phyloP scores from a whole-genome alignment of 2,888 invertebrate species.

The Amphimallon solstitiale region DNA sequence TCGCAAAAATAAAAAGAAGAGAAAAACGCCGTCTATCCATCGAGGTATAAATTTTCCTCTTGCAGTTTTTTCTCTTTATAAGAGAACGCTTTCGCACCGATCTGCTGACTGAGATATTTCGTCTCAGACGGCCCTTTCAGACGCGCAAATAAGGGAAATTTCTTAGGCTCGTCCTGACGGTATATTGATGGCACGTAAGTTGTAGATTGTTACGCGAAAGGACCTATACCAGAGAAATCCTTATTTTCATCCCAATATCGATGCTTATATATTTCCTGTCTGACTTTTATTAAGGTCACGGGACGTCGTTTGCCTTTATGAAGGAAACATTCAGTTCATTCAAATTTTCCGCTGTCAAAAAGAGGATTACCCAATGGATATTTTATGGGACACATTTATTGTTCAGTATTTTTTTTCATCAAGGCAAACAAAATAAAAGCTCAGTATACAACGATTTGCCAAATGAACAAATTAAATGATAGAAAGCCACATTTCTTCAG shows the following conservation, averaged over 20 bases:
- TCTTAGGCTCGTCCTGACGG: constrained; percentile 14
- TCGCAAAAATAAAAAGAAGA: background rate
- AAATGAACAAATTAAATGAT: no score
- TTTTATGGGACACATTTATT: background rate
- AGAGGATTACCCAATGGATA: background rate
- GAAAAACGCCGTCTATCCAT: background rate
- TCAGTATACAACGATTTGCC: no score
- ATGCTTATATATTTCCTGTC: constrained; percentile 24
- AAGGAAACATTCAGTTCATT: constrained; percentile 10
- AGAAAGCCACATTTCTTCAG: no score
- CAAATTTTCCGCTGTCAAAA: constrained; percentile 12
- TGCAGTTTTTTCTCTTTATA: background rate
- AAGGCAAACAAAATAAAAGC: background rate
- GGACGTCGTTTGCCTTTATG: constrained; percentile 25
- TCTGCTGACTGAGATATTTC: constrained; percentile 8
- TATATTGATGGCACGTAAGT: constrained; percentile 10
- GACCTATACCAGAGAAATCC: constrained; percentile 32
- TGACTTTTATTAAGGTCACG: constrained; percentile 31
- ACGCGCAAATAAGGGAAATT: constrained; percentile 2
- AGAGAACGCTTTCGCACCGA: background rate
- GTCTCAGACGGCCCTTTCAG: background rate
- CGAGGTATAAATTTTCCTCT: constrained; percentile 1
- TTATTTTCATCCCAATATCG: constrained; percentile 24
- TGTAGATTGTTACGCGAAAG: constrained; percentile 17
- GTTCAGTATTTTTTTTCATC: background rate